Percentiles rank a stretch among this genome's conserved stretches.
Conservation (phyloP, 2,888 invertebrate species). For the Cantharis lateralis region DNA sequence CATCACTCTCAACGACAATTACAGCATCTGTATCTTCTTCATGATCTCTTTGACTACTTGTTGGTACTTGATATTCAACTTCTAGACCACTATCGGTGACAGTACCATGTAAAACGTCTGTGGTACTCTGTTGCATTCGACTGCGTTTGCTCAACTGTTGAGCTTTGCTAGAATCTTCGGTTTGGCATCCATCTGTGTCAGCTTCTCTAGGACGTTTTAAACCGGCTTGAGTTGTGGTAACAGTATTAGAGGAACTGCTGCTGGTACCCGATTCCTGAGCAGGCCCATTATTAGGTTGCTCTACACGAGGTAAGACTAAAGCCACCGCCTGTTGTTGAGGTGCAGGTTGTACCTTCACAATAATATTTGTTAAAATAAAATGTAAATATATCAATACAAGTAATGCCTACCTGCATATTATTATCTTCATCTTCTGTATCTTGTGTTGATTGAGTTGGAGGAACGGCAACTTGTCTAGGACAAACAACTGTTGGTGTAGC, state of each 20-base stretch:
- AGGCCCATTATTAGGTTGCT: slow-evolving; percentile 62
- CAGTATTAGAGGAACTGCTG: slow-evolving; percentile 67
- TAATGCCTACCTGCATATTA: slow-evolving; percentile 40
- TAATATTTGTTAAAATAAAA: not conserved
- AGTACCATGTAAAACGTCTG: slow-evolving; percentile 29
- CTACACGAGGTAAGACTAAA: slow-evolving; percentile 71
- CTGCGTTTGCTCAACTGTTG: slow-evolving; percentile 59
- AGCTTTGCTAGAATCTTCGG: slow-evolving; percentile 55
- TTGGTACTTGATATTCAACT: slow-evolving; percentile 84
- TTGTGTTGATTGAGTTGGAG: slow-evolving; percentile 64
- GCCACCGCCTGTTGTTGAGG: slow-evolving; percentile 69
- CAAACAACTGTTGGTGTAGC: slow-evolving; percentile 59
- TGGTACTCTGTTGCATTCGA: slow-evolving; percentile 52
- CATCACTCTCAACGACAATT: slow-evolving; percentile 79
- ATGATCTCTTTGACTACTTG: slow-evolving; percentile 85
- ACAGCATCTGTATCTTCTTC: slow-evolving; percentile 72
- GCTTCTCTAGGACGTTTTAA: slow-evolving; percentile 65
- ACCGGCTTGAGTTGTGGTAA: slow-evolving; percentile 69
- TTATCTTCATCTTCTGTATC: slow-evolving; percentile 60
- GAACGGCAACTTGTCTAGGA: slow-evolving; percentile 69
- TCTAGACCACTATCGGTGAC: slow-evolving; percentile 64
- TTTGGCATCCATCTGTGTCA: slow-evolving; percentile 60
- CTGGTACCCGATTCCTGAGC: slow-evolving; percentile 49
- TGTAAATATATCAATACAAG: not conserved
- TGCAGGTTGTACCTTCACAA: slow-evolving; percentile 37